These are phyloP conservation scores for Sinohyriopsis cumingii DNA, from an alignment of 2,888 invertebrate species.

Conservation along the genomic window DNA sequence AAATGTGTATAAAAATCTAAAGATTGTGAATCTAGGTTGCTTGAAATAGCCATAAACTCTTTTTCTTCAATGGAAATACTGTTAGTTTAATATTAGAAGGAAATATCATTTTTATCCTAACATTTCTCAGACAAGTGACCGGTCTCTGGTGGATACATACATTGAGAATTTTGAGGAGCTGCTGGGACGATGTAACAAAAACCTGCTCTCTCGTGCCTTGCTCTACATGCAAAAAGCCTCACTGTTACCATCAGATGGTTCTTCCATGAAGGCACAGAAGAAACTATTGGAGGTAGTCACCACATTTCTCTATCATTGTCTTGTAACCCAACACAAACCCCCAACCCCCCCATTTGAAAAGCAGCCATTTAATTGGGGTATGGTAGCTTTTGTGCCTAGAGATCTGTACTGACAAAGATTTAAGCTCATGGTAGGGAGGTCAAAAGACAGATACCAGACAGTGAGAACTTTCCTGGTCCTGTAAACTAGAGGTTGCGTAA, in stretches of 20 bases:
- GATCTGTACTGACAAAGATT: too few species aligned
- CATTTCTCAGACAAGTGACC: conserved; percentile 31
- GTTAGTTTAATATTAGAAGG: too few species aligned
- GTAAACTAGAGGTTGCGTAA: too few species aligned
- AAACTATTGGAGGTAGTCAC: conserved; percentile 49
- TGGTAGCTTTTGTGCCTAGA: too few species aligned
- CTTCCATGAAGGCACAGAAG: conserved; percentile 52
- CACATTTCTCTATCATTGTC: neutral
- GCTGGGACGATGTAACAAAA: conserved; percentile 53
- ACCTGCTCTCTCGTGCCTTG: conserved; percentile 63
- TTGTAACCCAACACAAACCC: neutral
- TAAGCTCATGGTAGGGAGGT: too few species aligned
- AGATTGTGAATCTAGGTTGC: too few species aligned
- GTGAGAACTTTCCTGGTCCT: too few species aligned
- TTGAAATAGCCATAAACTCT: too few species aligned
- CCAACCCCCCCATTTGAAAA: neutral
- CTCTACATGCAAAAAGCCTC: conserved; percentile 65
- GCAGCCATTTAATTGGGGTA: neutral
- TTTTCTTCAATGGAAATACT: too few species aligned
- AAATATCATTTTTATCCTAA: too few species aligned
- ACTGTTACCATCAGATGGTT: conserved; percentile 35
- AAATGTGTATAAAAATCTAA: too few species aligned
- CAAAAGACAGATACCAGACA: too few species aligned
- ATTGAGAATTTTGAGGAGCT: conserved; percentile 61
- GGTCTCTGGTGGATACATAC: conserved; percentile 30